Conservation (phyloP, 2,797 vertebrate species). For the Emys orbicularis region DNA sequence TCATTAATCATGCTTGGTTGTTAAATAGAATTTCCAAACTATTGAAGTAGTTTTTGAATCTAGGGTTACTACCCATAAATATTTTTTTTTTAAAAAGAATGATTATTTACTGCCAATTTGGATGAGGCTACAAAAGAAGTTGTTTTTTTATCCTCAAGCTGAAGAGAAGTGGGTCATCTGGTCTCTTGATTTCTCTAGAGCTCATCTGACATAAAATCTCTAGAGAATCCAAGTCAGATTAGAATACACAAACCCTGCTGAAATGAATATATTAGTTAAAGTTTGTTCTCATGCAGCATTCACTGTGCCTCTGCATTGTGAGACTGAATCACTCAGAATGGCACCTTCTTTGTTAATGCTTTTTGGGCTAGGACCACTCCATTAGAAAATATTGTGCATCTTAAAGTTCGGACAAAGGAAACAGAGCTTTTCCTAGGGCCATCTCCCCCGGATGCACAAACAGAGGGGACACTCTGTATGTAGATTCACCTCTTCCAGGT, state of each 20-base stretch:
- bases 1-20: slow-evolving; percentile 17
- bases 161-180: slow-evolving; percentile 53
- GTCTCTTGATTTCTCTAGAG: slow-evolving; percentile 12
- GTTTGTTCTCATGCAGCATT: background rate
- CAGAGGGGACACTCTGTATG: background rate
- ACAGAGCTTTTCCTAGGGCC: background rate
- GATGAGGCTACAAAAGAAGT: background rate
- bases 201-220: slow-evolving; percentile 6
- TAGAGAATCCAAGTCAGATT: background rate
- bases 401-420: background rate
- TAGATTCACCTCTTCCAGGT: background rate
- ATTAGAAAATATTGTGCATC: background rate
- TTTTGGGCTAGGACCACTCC: background rate
- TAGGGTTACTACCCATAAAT: background rate
- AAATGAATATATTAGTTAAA: background rate
- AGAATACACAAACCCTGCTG: background rate
- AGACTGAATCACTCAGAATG: background rate
- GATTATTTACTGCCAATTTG: slow-evolving; percentile 17
- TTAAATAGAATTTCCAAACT: background rate
- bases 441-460: background rate
- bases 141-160: slow-evolving; percentile 38
- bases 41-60: slow-evolving; percentile 36
- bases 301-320: background rate
- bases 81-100: background rate
- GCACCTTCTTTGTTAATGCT: background rate